These are phyloP conservation scores for Syngnathus floridae DNA, from an alignment of 2,113 vertebrate genomes.

Conservation along the genomic window DNA sequence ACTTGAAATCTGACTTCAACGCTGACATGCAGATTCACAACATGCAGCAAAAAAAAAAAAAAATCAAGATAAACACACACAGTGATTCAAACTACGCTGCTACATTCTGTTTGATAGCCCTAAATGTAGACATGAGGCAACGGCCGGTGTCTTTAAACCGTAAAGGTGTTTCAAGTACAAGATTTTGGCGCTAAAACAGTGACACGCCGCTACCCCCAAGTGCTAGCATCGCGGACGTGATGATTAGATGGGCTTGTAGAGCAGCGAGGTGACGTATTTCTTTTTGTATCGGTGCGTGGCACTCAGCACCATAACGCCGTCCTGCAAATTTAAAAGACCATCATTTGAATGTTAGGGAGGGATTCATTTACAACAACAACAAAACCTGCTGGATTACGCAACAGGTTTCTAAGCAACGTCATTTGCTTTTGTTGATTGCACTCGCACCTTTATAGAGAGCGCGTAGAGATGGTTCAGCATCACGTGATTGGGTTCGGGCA, in stretches of 20 bases:
- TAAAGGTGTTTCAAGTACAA: constrained; percentile 55
- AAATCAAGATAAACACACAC: constrained; percentile 3
- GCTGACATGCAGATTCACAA: constrained; percentile 19
- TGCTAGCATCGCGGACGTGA: neutral
- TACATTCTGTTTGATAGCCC: constrained; percentile 38
- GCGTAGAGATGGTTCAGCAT: constrained; percentile 98
- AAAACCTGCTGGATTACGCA: no score
- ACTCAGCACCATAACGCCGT: constrained; percentile 95
- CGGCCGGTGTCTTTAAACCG: constrained; percentile 19
- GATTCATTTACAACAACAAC: no score
- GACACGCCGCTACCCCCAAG: constrained; percentile 38
- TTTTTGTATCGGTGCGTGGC: constrained; percentile 97
- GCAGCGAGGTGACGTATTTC: constrained; percentile 94
- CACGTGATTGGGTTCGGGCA: constrained; percentile 95
- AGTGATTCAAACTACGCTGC: constrained; percentile 29
- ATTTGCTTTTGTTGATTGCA: neutral
- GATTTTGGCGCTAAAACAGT: constrained; percentile 20
- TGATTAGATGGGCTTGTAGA: constrained; percentile 74
- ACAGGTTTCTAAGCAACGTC: no score
- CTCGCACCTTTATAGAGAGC: constrained; percentile 89
- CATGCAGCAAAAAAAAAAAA: constrained; percentile 12
- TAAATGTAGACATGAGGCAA: constrained; percentile 29
- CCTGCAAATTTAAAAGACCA: constrained; percentile 59
- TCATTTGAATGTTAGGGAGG: no score
- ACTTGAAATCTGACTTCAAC: neutral